Evolutionary conservation across 2,113 vertebrate species (phyloP), one percentile per base, ranked within the genome.

Genomic region (Pyxicephalus adspersus): DNA sequence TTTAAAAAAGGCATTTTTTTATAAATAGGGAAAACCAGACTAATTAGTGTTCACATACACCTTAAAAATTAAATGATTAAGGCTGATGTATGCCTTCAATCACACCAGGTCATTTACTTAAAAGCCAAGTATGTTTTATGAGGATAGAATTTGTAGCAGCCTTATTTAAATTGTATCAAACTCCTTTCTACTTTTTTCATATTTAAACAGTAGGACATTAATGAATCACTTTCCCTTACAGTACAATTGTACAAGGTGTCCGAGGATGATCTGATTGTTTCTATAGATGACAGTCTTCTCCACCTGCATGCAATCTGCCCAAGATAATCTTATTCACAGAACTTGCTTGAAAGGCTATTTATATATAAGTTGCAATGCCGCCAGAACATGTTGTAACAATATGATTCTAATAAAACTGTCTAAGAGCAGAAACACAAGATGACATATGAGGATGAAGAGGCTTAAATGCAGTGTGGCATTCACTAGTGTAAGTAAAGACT

Each of bases 301-400:
- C 50, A 57, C 52, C 57, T 58, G 38, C 60, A 76, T 76, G 74
- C 74, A n/a, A 64, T 76, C 60, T 64, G 34, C 51, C 58, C 18
- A 64, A 52, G 25, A 45, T 52, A 19, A 64, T 64, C 74, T 64
- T 31, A 11, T 9, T 64, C 25, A 51, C 61, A 65, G 6, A 65
- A 23, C 25, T 17, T 50, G 29, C 45, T 50, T 61, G 57, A 75
- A 75, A 77, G 57, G 20, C 76, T 45, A 65, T 67, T 67, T 67
- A 38, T 17, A 38, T 34, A 25, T 29, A 65, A 19, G 61, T 31
- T 77, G 76, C 63, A 77, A 34, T 28, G 28, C 25, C 25, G 76
- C 76, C 64, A 78, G 29, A 78, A 78, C 52, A 78, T 78, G 51
- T 78, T 78, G 64, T 57, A 78, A 67, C 76, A 78, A 78, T 78